Conservation (phyloP, 2,888 invertebrate species). For the Drosophila hamatofila region DNA sequence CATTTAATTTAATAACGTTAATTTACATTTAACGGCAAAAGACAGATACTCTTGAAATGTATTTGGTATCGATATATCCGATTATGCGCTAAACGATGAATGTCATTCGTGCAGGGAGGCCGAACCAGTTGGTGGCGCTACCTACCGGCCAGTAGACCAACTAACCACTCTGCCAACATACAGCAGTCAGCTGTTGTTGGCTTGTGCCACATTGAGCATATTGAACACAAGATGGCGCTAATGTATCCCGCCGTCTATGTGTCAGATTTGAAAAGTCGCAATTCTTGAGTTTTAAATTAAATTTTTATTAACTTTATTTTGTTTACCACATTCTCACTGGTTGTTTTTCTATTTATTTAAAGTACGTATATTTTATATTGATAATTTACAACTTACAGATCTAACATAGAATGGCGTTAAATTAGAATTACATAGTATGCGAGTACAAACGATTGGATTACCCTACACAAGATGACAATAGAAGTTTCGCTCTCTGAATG, state of each 20-base stretch:
- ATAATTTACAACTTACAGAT: conserved; percentile 85
- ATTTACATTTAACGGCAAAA: too few relatives aligned
- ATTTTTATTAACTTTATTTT: conserved; percentile 65
- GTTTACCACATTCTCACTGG: conserved; percentile 74
- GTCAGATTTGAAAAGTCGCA: neutral
- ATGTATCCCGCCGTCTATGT: conserved; percentile 18
- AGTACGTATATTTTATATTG: conserved; percentile 79
- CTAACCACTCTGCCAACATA: neutral
- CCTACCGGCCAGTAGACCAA: neutral
- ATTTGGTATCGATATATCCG: conserved; percentile 5
- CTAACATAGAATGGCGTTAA: conserved; percentile 81
- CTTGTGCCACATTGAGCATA: neutral
- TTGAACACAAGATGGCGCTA: conserved; percentile 34
- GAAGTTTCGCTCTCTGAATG: neutral
- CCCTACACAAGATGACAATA: conserved; percentile 22
- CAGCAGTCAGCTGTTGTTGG: conserved; percentile 22
- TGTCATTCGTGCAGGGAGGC: neutral
- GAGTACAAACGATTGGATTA: conserved; percentile 63
- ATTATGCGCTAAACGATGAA: neutral
- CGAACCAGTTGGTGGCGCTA: neutral
- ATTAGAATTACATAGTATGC: conserved; percentile 77
- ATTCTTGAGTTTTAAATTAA: conserved; percentile 49
- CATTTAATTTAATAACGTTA: too few relatives aligned
- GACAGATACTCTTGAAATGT: neutral
- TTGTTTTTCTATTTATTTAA: conserved; percentile 63